Conservation (phyloP, 2,113 vertebrate genomes). For the Litocranius walleri region DNA sequence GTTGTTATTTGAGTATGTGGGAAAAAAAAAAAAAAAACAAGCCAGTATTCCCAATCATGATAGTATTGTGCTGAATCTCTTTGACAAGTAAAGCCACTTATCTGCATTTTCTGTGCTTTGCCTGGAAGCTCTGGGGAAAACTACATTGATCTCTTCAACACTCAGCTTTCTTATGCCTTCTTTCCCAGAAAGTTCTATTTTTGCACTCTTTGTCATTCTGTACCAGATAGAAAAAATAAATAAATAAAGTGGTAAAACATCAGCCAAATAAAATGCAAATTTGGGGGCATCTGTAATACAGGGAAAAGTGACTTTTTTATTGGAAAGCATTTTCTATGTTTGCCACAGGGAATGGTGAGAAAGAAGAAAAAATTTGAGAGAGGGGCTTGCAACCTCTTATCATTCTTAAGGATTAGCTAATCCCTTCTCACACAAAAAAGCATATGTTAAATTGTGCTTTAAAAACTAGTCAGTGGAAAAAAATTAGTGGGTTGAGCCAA, state of each 20-base stretch:
- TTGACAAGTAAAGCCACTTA: neutral
- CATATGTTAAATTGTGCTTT: neutral
- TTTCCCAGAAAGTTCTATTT: conserved; percentile 42
- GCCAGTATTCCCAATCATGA: neutral
- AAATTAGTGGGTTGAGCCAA: neutral
- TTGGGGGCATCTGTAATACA: neutral
- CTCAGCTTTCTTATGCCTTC: neutral
- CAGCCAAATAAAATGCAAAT: neutral
- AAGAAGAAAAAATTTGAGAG: neutral
- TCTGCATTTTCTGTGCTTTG: neutral
- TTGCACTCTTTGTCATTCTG: neutral
- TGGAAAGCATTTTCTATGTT: neutral
- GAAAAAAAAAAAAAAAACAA: neutral
- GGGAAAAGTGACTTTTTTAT: neutral
- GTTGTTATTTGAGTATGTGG: conserved; percentile 50
- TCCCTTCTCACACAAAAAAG: neutral
- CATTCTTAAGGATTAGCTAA: neutral
- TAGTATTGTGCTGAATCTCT: neutral
- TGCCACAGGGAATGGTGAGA: neutral
- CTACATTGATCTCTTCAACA: neutral
- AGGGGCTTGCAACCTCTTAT: neutral
- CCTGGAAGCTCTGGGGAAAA: conserved; percentile 53
- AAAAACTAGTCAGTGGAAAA: neutral
- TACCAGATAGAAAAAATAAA: neutral
- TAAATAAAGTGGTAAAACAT: neutral